A percentile compares a stretch with the other conserved stretches of the same genome.
Evolutionary conservation across 2,797 vertebrate species (phyloP).

Genomic region (Myotis findleyi): DNA sequence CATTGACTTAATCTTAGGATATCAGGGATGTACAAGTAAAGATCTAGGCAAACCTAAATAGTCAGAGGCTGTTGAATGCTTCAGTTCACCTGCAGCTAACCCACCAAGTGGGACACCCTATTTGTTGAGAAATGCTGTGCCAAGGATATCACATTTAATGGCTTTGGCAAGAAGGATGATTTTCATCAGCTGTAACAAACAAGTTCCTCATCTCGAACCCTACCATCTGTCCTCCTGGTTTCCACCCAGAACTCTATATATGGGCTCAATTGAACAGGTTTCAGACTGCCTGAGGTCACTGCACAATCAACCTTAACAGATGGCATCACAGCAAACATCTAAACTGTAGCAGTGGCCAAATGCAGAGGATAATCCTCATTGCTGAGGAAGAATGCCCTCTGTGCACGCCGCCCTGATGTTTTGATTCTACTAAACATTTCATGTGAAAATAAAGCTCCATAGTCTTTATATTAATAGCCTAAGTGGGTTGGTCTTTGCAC

Average conservation of each 20-base stretch:
- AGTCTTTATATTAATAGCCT: slow-evolving; percentile 42
- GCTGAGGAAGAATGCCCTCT: slow-evolving; percentile 69
- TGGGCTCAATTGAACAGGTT: slow-evolving; percentile 77
- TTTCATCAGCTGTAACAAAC: slow-evolving; percentile 84
- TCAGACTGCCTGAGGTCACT: slow-evolving; percentile 83
- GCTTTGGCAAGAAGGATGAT: slow-evolving; percentile 80
- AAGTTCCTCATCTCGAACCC: slow-evolving; percentile 83
- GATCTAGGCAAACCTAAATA: slow-evolving; percentile 43
- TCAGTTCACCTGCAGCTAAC: slow-evolving; percentile 73
- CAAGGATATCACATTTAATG: slow-evolving; percentile 80
- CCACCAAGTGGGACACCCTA: slow-evolving; percentile 63
- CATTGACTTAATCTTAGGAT: slow-evolving; percentile 17
- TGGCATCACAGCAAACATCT: slow-evolving; percentile 79
- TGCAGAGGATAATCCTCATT: slow-evolving; percentile 76
- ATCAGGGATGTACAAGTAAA: slow-evolving; percentile 13
- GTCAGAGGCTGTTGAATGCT: slow-evolving; percentile 46
- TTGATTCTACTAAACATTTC: slow-evolving; percentile 48
- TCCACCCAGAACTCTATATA: slow-evolving; percentile 76
- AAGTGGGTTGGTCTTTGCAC: slow-evolving; percentile 1
- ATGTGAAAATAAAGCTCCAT: slow-evolving; percentile 57
- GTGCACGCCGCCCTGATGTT: slow-evolving; percentile 68
- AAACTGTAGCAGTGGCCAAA: slow-evolving; percentile 80
- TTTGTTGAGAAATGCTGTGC: slow-evolving; percentile 76
- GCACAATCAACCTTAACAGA: slow-evolving; percentile 83
- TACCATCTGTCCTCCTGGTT: slow-evolving; percentile 84